Base-by-base conservation (phyloP, 2,888 invertebrate genomes). In the Melolontha melolontha region DNA sequence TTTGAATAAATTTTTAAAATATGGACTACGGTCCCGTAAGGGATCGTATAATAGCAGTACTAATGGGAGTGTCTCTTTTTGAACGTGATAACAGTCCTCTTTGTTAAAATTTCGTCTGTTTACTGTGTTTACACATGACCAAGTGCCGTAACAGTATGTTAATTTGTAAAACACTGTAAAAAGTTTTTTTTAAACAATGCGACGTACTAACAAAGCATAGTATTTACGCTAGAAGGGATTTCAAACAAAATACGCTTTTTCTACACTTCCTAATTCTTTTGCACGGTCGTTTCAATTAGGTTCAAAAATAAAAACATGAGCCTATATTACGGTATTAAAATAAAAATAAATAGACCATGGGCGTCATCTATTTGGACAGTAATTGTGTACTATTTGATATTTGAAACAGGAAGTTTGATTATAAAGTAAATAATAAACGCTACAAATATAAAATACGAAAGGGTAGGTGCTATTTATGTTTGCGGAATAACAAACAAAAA, bases 211-310 rank as follows among this genome's bases (percentile, higher is more conserved):
- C 50, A 50, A 50, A 50, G 7, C 22, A 14, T 34, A 14, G 27
- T 22, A 27, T 57, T 57, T 42, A 57, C 57, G 57, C 57, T 27
- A 57, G 42, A 57, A 27, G 44, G 44, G 29, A 44, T 57, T 27
- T 57, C 57, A 57, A 57, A 57, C 44, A 14, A 11, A 49, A 16
- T 49, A 49, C 29, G 57, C 17, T 57, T 57, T 57, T 57, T 49
- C 11, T 22, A 57, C 42, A 44, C 57, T 42, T 27, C 57, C 41
- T 57, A 22, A 27, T 52, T 27, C 57, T 11, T 12, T 44, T 57
- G 22, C 49, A 11, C 2, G 49, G 17, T 22, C 22, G 1, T 49
- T 16, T 5, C 22, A 22, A 34, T 34, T 34, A 6, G 34, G 10
- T 34, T 6, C 34, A 10, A 34, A 34, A 34, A 34, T 34, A 34